Evolutionary conservation across 2,113 vertebrate genomes (phyloP), one percentile per base, ranked within the genome.

Genomic region (Numida meleagris): DNA sequence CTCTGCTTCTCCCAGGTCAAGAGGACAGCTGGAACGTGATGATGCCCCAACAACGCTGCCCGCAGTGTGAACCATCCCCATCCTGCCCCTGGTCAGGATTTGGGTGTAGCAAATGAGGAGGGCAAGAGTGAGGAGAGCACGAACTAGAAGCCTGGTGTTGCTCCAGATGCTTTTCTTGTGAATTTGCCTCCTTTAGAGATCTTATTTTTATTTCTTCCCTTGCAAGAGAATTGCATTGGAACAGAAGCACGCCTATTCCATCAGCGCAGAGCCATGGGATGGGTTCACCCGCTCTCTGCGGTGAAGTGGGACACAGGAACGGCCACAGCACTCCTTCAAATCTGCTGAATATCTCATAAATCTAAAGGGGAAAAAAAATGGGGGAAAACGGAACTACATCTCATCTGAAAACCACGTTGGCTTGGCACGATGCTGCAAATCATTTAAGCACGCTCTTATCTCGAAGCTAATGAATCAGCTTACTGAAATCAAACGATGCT

Each of bases 1-100:
- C 21, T 20, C 18, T 23, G 38, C n/a, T 18, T 34, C 59, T 50
- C 25, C 65, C n/a, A 10, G 53, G 10, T 12, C 20, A 25, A 17
- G 1, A 42, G 21, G 53, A 50, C 53, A n/a, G 21, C 34, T 17
- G 9, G 33, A 77, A 45, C 10, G 9, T 12, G 12, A 6, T 40
- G 0, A 5, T 42, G 63, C 68, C 53, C 38, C 78, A 59, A 14
- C 27, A 73, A 7, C 0, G 12, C 23, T 14, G 0, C 0, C 19
- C 19, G 38, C 12, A 3, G 0, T 4, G 31, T 14, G 15, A 53
- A 82, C 40, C 2, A 1, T 20, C 43, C 34, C 3, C 50, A 68
- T 14, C n/a, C 65, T 4, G 16, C 2, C 55, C 31, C 65, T 16
- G 27, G 1, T 40, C 62, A 55, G 67, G 38, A 21, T 75, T 24